A percentile compares a stretch with the other conserved stretches of the same genome.
Evolutionary conservation across 2,113 vertebrate genomes (phyloP).

Genomic region (Megaptera novaeangliae): DNA sequence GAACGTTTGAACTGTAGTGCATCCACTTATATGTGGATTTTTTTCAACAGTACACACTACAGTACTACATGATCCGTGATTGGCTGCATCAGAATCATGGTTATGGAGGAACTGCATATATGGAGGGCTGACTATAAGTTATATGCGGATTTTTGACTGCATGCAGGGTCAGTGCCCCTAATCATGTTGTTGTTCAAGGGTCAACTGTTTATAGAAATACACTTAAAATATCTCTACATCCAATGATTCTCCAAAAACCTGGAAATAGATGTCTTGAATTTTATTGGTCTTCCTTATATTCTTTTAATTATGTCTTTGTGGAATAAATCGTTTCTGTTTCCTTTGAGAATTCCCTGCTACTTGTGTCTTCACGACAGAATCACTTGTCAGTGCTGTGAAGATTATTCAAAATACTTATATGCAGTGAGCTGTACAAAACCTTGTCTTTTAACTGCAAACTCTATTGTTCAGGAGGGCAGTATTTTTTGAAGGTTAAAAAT

Average conservation of each 20-base stretch:
- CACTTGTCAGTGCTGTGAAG: not conserved
- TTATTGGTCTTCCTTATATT: not conserved
- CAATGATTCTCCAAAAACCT: not conserved
- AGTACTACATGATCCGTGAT: not conserved
- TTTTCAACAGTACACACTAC: not conserved
- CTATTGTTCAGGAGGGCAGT: not conserved
- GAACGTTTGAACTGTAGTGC: not conserved
- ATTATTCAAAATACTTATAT: not conserved
- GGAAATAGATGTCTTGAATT: not conserved
- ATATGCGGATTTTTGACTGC: not conserved
- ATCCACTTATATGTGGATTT: not conserved
- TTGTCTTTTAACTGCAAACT: not conserved
- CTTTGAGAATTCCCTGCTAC: not conserved
- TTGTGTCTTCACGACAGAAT: not conserved
- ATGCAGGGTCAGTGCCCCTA: not conserved
- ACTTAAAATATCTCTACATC: not conserved
- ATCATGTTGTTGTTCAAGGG: not conserved
- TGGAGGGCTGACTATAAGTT: not conserved
- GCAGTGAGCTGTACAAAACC: not conserved
- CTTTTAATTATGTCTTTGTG: slow-evolving; percentile 2
- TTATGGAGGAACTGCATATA: not conserved
- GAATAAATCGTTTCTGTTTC: slow-evolving; percentile 16
- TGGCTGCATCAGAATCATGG: not conserved
- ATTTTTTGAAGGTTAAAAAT: not conserved
- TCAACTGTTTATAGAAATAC: not conserved